Percentiles rank a stretch among this genome's conserved stretches.
Evolutionary conservation across 2,888 invertebrate genomes (phyloP).

Genomic region (Plagodis dolabraria): DNA sequence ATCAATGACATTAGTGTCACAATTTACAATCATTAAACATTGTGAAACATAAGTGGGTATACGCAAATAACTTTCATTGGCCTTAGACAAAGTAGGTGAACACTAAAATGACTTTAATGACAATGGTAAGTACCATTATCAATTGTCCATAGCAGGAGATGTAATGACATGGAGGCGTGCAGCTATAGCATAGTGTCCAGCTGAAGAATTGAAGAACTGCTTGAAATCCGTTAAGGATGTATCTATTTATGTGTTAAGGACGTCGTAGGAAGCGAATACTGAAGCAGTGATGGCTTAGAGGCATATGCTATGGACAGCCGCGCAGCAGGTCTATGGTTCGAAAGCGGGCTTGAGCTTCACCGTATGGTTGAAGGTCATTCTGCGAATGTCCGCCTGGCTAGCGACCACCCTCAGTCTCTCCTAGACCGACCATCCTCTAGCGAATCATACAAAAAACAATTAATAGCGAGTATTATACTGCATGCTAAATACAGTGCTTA

Average conservation of each 20-base stretch:
- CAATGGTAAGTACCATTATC: constrained; percentile 23
- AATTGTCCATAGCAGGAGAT: constrained; percentile 3
- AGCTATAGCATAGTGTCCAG: not conserved
- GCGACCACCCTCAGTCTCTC: no score
- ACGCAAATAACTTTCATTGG: constrained; percentile 47
- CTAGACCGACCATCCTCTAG: no score
- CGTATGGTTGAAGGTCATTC: no score
- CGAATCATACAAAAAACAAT: no score
- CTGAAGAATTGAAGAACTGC: not conserved
- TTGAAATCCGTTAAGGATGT: no score
- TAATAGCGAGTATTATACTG: not conserved
- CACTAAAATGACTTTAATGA: constrained; percentile 13
- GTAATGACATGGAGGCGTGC: constrained; percentile 3
- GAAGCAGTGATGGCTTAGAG: no score
- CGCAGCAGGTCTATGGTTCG: no score
- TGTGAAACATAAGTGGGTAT: constrained; percentile 38
- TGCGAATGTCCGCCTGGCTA: no score
- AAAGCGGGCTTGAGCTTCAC: no score
- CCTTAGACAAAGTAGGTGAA: constrained; percentile 37
- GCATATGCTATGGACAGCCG: no score
- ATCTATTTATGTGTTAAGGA: no score
- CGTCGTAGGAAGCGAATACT: no score
- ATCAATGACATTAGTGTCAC: constrained; percentile 35
- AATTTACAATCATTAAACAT: constrained; percentile 38
- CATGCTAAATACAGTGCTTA: not conserved